Evolutionary conservation across 2,888 invertebrate genomes (phyloP), one percentile per base, ranked within the genome.

Genomic region (Branchellion lobata): DNA sequence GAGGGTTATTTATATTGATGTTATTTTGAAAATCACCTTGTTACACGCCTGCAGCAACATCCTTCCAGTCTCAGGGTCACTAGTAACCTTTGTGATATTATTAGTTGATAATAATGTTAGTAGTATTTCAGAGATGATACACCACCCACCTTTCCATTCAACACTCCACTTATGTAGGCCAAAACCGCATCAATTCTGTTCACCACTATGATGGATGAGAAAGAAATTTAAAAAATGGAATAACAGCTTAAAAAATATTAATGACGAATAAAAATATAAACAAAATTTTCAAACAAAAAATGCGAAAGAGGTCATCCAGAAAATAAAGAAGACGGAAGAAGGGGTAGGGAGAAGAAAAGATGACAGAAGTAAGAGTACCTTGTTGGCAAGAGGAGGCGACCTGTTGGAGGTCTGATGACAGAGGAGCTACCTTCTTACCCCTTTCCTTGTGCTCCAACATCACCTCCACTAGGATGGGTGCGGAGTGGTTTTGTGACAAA

Each of bases 21-120:
- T n/a, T n/a, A n/a, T n/a, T n/a, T n/a, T n/a, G n/a, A n/a, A n/a
- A n/a, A n/a, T n/a, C 40, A 57, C 94, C 24, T 93, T 92, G 88
- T 94, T 92, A 61, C 96, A 93, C 87, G 97, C 91, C 88, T 95
- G 93, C 84, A 97, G 91, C 82, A 99, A 90, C 82, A 92, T 92
- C 61, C 98, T 91, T 0, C 99, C 83, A 18, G 78, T 84, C 75
- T 92, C 93, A 88, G 94, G 94, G 89, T 95, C 93, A 0, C 92
- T 91, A 80, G 91, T 90, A 27, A 87, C 85, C 84, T 92, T 91
- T 68, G 92, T 93, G 47, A 92, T 91, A 88, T 87, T 84, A 14
- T 65, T 14, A 65, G 8, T 65, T 11, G 8, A n/a, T 36, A 84
- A 84, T 5, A 79, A 47, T n/a, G n/a, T n/a, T n/a, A n/a, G n/a